phyloP scores from a whole-genome alignment of 1,140 invertebrate genomes.

The Oreohelix idahoensis region DNA sequence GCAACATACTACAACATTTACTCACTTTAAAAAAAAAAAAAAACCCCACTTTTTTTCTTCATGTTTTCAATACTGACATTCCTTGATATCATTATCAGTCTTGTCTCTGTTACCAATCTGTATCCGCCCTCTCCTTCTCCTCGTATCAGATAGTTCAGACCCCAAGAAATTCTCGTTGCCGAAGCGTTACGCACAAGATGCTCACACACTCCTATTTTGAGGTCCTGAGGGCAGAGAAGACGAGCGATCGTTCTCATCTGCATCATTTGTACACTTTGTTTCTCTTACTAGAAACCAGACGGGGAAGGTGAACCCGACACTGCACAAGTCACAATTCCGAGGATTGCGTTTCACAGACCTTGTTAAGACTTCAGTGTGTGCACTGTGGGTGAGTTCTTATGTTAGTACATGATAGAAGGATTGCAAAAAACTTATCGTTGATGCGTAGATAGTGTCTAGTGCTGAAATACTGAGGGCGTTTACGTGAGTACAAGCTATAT shows the following conservation, averaged over 20 bases:
- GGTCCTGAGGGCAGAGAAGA: not conserved
- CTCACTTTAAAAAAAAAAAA: too few species aligned
- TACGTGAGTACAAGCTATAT: not conserved
- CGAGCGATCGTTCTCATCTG: not conserved
- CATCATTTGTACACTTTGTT: not conserved
- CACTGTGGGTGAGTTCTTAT: not conserved
- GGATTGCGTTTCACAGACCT: not conserved
- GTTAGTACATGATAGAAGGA: not conserved
- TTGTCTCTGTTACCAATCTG: not conserved
- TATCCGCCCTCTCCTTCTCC: not conserved
- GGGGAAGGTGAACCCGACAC: not conserved
- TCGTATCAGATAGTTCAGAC: not conserved
- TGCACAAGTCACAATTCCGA: not conserved
- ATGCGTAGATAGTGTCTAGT: not conserved
- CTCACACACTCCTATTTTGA: not conserved
- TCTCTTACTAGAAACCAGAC: not conserved
- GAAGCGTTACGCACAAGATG: not conserved
- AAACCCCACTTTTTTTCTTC: too few species aligned
- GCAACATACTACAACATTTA: too few species aligned
- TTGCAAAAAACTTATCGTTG: too few species aligned
- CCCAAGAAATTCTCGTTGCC: not conserved
- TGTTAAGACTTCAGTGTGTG: not conserved
- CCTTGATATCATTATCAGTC: not conserved
- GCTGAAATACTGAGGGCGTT: not conserved
- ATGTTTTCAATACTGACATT: too few species aligned